Percentiles rank a stretch among this genome's conserved stretches.
Evolutionary conservation across 2,797 vertebrate species (phyloP).

Genomic region (Amphiprion clarkii): DNA sequence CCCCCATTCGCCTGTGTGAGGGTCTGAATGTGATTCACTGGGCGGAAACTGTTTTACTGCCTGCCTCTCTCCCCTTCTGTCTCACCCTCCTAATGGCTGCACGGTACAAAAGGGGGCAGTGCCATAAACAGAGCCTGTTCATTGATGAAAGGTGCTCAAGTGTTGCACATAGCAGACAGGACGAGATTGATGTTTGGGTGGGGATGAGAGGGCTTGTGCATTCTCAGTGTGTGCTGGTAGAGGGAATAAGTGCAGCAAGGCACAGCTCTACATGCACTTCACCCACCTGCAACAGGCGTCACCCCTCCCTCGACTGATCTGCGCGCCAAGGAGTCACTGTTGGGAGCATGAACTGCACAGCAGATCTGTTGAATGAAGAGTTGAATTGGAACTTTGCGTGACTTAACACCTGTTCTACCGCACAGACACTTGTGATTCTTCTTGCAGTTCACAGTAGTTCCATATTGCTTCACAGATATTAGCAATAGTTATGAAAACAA

Average conservation of each 20-base stretch:
- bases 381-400: neutral
- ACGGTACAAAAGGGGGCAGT: slow-evolving; percentile 75
- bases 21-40: slow-evolving; percentile 84
- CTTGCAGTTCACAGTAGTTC: neutral
- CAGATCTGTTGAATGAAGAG: slow-evolving; percentile 29
- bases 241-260: slow-evolving; percentile 19
- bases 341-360: slow-evolving; percentile 28
- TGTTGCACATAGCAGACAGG: slow-evolving; percentile 60
- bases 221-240: slow-evolving; percentile 42
- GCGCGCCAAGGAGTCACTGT: slow-evolving; percentile 17
- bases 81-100: slow-evolving; percentile 69
- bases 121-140: slow-evolving; percentile 73
- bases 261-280: slow-evolving; percentile 30
- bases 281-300: slow-evolving; percentile 65
- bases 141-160: slow-evolving; percentile 75
- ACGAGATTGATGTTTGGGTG: slow-evolving; percentile 68
- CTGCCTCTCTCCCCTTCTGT: slow-evolving; percentile 74
- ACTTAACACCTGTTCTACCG: neutral
- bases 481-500: neutral
- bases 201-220: slow-evolving; percentile 50
- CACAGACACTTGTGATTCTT: neutral
- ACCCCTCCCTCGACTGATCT: slow-evolving; percentile 21
- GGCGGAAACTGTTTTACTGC: slow-evolving; percentile 85
- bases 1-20: slow-evolving; percentile 76
- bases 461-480: neutral